Percentiles rank a stretch among this genome's conserved stretches.
Conservation (phyloP, 2,888 invertebrate species). For the Chloroclystis v-ata region DNA sequence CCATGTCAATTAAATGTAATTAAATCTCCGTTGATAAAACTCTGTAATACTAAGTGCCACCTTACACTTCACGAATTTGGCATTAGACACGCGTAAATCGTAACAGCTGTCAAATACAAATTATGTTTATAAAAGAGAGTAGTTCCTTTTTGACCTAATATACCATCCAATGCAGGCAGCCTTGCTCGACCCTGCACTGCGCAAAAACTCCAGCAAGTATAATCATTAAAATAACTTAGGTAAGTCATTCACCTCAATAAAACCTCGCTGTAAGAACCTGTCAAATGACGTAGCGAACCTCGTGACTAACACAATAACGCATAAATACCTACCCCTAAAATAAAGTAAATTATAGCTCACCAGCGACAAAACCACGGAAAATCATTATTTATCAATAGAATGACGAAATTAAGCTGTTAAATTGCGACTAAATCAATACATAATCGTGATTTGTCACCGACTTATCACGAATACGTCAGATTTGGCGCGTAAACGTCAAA, state of each 20-base stretch:
- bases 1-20: no score
- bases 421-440: conserved; percentile 48
- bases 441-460: conserved; percentile 49
- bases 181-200: conserved; percentile 45
- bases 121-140: conserved; percentile 6
- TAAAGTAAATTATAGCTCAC: background rate
- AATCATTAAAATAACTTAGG: conserved; percentile 25
- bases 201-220: conserved; percentile 33
- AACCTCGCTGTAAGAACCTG: conserved; percentile 2
- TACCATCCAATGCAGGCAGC: conserved; percentile 15
- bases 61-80: background rate
- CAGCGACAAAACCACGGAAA: conserved; percentile 26
- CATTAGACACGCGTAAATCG: conserved; percentile 5
- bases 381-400: conserved; percentile 40
- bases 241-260: conserved; percentile 16
- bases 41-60: no score
- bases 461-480: conserved; percentile 62
- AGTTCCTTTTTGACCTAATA: conserved; percentile 14
- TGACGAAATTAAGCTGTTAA: conserved; percentile 46
- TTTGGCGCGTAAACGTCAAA: conserved; percentile 74
- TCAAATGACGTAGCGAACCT: conserved; percentile 3
- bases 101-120: conserved; percentile 15
- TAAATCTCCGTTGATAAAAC: no score
- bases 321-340: background rate
- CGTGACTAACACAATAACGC: background rate